Evolutionary conservation across 2,113 vertebrate genomes (phyloP), one percentile per base, ranked within the genome.

Genomic region (Hystrix brachyura): DNA sequence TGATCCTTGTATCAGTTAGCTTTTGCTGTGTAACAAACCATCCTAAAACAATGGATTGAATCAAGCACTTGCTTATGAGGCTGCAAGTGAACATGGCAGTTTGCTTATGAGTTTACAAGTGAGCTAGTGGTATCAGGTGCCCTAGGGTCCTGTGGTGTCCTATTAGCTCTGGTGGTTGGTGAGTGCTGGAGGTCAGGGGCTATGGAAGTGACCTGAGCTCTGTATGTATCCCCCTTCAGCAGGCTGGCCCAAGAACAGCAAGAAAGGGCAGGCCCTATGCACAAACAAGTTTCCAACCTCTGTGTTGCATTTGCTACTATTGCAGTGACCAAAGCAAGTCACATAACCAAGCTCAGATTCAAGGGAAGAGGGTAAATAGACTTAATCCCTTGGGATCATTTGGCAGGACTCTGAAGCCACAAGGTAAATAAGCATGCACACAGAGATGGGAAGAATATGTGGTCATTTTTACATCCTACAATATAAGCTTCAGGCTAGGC

Each of bases 201-300:
- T 43, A 21, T 14, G 17, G 74, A 34, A 46, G 38, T 0, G 3
- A 38, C n/a, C 23, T 7, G 57, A 78, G 64, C 38, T 27, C 0
- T 0, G 2, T 43, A 51, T 9, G 14, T 23, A 25, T 60, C 25
- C 1, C 27, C 51, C 8, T 34, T 59, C 0, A 1, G 43, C 59
- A 43, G 38, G 2, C 59, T n/a, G 69, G 34, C 82, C 88, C 65
- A 59, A 72, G 38, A 53, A n/a, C 23, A 82, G 78, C 32, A 10
- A 38, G 88, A 34, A 18, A 60, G 65, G 32, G 34, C 4, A 27
- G 90, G 32, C 11, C 59, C 38, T 38, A 1, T 2, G 1, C 18
- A 6, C 5, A 21, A 3, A 12, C 32, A 0, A 15, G 4, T 46
- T n/a, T 38, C 72, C 0, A 1, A 64, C 11, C 55, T 92, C 62